Evolutionary conservation across 2,888 invertebrate genomes (phyloP).

Genomic region (Sinohyriopsis cumingii): DNA sequence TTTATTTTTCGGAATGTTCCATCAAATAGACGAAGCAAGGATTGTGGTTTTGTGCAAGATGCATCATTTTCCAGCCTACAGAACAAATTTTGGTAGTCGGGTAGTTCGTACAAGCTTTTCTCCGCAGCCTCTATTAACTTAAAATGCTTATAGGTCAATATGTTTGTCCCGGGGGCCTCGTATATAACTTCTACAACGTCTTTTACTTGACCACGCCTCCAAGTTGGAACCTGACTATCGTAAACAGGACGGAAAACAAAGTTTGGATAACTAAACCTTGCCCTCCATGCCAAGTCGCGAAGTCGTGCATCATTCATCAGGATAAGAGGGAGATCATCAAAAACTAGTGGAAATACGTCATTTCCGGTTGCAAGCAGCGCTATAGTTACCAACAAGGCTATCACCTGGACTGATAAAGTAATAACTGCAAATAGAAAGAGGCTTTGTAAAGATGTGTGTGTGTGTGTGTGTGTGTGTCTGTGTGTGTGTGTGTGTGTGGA

Average conservation of each 20-base stretch:
- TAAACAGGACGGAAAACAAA: conserved; percentile 30
- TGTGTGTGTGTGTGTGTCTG: too few species aligned
- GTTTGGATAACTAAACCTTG: conserved; percentile 13
- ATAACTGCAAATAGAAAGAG: conserved; percentile 29
- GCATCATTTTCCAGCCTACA: conserved; percentile 26
- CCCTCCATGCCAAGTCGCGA: conserved; percentile 38
- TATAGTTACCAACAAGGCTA: conserved; percentile 28
- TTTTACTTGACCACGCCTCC: conserved; percentile 32
- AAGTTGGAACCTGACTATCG: conserved; percentile 23
- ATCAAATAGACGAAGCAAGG: conserved; percentile 44
- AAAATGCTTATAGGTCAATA: conserved; percentile 29
- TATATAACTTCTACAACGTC: conserved; percentile 43
- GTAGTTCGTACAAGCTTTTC: conserved; percentile 27
- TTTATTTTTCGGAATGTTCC: conserved; percentile 40
- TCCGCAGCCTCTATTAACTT: conserved; percentile 29
- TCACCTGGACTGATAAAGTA: conserved; percentile 33
- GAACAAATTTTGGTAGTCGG: conserved; percentile 25
- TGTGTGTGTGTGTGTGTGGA: too few species aligned
- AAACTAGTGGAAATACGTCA: conserved; percentile 45
- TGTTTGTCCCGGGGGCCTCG: conserved; percentile 29
- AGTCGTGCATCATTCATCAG: conserved; percentile 38
- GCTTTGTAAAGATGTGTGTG: not conserved
- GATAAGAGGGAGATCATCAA: conserved; percentile 39
- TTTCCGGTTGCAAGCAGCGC: conserved; percentile 31
- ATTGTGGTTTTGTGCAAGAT: conserved; percentile 39